phyloP scores from a whole-genome alignment of 2,797 vertebrate species.

The Mus spretus region DNA sequence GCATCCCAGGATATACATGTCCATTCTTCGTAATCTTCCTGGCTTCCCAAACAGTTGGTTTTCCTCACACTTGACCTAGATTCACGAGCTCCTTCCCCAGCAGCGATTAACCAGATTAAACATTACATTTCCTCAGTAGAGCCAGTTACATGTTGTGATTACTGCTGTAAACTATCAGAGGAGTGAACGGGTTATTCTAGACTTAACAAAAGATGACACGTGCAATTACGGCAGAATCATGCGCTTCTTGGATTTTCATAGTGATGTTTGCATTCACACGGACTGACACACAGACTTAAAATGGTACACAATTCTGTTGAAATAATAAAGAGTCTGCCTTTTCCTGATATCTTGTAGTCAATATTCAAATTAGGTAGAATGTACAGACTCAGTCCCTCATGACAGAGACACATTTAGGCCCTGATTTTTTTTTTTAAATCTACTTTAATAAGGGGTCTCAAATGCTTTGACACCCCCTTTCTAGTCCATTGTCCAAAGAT shows the following conservation, averaged over 20 bases:
- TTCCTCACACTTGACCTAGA: neutral
- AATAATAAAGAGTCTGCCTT: neutral
- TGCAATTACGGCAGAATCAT: neutral
- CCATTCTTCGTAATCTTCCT: neutral
- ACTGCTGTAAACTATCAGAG: neutral
- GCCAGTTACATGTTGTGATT: neutral
- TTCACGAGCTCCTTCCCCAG: neutral
- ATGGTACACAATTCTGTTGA: slow-evolving; percentile 14
- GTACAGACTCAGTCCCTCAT: neutral
- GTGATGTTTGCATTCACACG: slow-evolving; percentile 10
- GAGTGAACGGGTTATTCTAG: neutral
- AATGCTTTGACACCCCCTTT: neutral
- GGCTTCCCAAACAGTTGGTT: neutral
- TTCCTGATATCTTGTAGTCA: slow-evolving; percentile 3
- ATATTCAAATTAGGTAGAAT: neutral
- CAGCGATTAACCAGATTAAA: neutral
- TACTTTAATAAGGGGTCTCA: neutral
- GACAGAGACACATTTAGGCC: neutral
- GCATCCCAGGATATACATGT: neutral
- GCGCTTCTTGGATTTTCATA: neutral
- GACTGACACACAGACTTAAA: neutral
- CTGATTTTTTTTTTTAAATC: neutral
- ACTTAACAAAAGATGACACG: neutral
- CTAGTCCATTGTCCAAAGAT: neutral
- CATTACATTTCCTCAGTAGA: neutral